Percentiles rank a stretch among this genome's conserved stretches.
Evolutionary conservation across 64 coral and sea anemone genomes (phyloP).

Genomic region (Pocillopora verrucosa): DNA sequence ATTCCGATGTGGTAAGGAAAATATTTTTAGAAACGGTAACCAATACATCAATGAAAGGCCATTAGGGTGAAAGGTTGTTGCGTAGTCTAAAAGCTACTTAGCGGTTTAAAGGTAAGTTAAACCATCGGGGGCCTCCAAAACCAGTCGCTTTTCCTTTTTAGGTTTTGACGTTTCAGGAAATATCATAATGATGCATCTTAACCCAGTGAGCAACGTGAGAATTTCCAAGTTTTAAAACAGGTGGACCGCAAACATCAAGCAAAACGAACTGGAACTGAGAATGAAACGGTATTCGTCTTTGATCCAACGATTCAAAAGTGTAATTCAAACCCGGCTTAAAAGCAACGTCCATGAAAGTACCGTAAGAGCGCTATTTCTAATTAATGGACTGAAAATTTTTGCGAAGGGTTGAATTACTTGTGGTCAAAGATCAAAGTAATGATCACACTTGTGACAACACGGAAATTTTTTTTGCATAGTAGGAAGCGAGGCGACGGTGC

Average conservation of each 20-base stretch:
- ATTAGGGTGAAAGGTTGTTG: not conserved
- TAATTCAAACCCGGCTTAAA: not conserved
- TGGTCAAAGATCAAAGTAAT: too few species aligned
- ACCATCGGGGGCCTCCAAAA: not conserved
- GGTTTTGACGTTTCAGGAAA: too few species aligned
- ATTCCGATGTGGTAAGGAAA: too few species aligned
- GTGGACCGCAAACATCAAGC: too few species aligned
- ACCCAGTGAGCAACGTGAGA: not conserved
- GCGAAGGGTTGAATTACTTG: not conserved
- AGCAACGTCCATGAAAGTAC: too few species aligned
- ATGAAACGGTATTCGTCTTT: not conserved
- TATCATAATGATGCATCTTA: not conserved
- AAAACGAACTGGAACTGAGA: too few species aligned
- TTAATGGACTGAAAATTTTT: slow-evolving; percentile 9
- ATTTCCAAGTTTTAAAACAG: not conserved
- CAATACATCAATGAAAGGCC: not conserved
- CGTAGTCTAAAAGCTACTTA: not conserved
- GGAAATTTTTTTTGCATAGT: not conserved
- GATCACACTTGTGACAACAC: not conserved
- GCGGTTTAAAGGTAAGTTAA: not conserved
- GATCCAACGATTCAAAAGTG: not conserved
- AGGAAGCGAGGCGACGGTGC: not conserved
- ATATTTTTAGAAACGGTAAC: too few species aligned
- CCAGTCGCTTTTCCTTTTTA: not conserved
- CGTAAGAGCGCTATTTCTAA: too few species aligned